Evolutionary conservation across 92 coral and sea anemone species (phyloP).

Genomic region (Diadumene lineata): DNA sequence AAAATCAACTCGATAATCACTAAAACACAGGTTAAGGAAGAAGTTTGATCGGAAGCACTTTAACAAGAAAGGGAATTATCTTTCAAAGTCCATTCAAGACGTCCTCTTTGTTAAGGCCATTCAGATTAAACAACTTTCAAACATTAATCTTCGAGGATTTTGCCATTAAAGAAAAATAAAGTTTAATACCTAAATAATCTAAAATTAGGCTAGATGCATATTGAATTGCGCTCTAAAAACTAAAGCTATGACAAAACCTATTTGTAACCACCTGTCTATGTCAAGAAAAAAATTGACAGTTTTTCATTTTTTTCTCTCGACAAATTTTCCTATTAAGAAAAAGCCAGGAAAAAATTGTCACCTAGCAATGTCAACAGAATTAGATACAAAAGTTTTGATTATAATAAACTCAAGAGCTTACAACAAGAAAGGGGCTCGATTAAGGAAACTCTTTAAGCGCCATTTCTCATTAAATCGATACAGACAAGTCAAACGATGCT

Average conservation of each 20-base stretch:
- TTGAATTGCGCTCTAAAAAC: not conserved
- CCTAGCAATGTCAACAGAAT: slow-evolving; percentile 15
- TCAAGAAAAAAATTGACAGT: slow-evolving; percentile 1
- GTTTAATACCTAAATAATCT: not conserved
- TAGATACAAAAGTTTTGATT: slow-evolving; percentile 22
- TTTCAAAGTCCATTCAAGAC: not conserved
- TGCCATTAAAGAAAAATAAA: not conserved
- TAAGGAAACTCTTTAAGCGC: slow-evolving; percentile 22
- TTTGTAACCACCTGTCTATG: slow-evolving; percentile 3
- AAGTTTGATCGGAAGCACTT: not conserved
- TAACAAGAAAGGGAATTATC: not conserved
- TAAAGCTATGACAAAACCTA: not conserved
- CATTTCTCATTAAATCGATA: slow-evolving; percentile 30
- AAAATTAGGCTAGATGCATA: no score
- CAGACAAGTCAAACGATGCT: slow-evolving; percentile 23
- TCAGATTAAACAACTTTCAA: not conserved
- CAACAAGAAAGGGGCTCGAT: not conserved
- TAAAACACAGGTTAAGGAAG: not conserved
- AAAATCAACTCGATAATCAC: not conserved
- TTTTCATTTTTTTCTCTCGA: slow-evolving; percentile 3
- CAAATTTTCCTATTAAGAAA: slow-evolving; percentile 14
- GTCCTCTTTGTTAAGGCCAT: not conserved
- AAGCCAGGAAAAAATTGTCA: slow-evolving; percentile 20
- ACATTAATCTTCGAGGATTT: slow-evolving; percentile 4
- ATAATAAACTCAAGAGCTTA: slow-evolving; percentile 14